Base-by-base conservation (phyloP, 2,888 invertebrate species). In the Nipponacmea schrenckii region DNA sequence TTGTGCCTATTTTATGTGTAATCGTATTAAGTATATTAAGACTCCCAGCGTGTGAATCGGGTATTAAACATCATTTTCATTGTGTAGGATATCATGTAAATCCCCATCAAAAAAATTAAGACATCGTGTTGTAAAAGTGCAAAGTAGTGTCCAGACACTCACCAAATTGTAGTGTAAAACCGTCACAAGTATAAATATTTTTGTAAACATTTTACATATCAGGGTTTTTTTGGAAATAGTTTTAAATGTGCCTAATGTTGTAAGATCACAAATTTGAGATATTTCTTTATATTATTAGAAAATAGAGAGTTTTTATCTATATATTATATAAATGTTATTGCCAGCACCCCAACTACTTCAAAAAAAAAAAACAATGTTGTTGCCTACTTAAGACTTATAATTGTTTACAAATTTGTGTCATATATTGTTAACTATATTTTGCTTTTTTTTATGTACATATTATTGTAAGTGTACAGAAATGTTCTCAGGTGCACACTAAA, bases 241-340 rank as follows among this genome's bases (percentile, higher is more conserved):
- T 39, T 56, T 56, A 56, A 56, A 24, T 56, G 56, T 56, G 56
- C 56, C 56, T 56, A 56, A 56, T 56, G 56, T 56, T 56, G 56
- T 56, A 56, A 56, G 24, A 24, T 56, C 56, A 56, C 56, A 56
- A 24, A 56, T 56, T 24, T 39, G 39, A 39, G 39, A 39, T 8
- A 39, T 39, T 10, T 39, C 39, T 39, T 39, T 39, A 39, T 39
- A 39, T 39, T 39, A 39, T 39, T 39, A 39, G 39, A 39, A 39
- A 39, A 39, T 39, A 39, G 39, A 39, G 39, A 8, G 7, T 39
- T 39, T 39, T 8, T 39, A 5, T 39, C 7, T 39, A 39, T 39
- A 39, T 39, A 8, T 8, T 39, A 39, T 39, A 39, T 39, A 39
- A 39, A 39, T 39, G 39, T 39, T 39, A 39, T 39, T 39, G 39